Base-by-base conservation (phyloP, 2,888 invertebrate species). In the Aleiodes alternator region DNA sequence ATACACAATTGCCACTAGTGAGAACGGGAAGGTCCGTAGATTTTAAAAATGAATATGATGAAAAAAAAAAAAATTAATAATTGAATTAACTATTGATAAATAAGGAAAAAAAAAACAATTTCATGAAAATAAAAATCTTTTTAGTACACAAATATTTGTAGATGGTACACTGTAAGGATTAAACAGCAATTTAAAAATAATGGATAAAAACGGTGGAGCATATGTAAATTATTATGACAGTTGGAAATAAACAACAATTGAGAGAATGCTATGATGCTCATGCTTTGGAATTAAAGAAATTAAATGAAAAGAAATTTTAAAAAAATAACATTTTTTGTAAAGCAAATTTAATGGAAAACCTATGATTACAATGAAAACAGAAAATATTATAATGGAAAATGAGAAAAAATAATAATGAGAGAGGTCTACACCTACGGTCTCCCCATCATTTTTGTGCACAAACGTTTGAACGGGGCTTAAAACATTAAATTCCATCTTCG, bases 141-240 rank as follows among this genome's bases (percentile, higher is more conserved):
- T 68, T 68, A 68, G 51, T 68, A 68, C 51, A 68, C 51, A 31
- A 51, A 68, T 68, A 68, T 71, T 69, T 66, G 76, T 71, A 68
- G 56, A 69, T 69, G 59, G 72, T 77, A 78, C 79, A 79, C 79
- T 77, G 78, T 78, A 79, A 79, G 77, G 75, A 73, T 64, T 53
- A 69, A 79, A 77, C 75, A 77, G 72, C 73, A 77, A 77, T 74
- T 77, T 72, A 69, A 71, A 70, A 79, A 72, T 69, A 53, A 16
- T 43, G 43, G 43, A 43, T 43, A 43, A 43, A 23, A 43, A 43
- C 9, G 11, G 43, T 43, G 43, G 43, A 48, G 64, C 14, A 23
- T 16, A 64, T 64, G 64, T 48, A 48, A 64, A 64, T 64, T 64
- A 34, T 38, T 14, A 38, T 14, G 16, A 61, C 38, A 38, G 38